Evolutionary conservation across 2,888 invertebrate species (phyloP).

Genomic region (Mythimna vitellina): DNA sequence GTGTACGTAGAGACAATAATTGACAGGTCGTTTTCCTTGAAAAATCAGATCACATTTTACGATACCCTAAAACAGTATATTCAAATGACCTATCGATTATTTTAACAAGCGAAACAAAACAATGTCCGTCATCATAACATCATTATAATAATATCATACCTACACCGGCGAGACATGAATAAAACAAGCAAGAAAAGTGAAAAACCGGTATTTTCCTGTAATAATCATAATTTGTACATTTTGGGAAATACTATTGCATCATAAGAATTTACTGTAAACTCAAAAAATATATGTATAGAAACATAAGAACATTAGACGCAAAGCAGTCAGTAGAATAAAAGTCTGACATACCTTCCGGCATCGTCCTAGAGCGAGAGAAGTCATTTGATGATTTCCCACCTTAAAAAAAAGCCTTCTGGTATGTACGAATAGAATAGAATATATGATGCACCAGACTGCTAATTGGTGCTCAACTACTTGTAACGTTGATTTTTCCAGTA

Average conservation of each 20-base stretch:
- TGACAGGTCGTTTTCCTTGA: background rate
- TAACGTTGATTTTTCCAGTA: too few species aligned
- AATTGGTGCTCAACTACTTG: too few species aligned
- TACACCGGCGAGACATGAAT: slow-evolving; percentile 27
- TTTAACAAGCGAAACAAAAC: background rate
- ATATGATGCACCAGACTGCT: too few species aligned
- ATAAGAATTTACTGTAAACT: slow-evolving; percentile 3
- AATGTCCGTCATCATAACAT: slow-evolving; percentile 8
- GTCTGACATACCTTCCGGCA: too few species aligned
- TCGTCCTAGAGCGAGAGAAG: too few species aligned
- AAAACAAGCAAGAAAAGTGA: slow-evolving; percentile 27
- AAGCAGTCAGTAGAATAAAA: too few species aligned
- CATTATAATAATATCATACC: slow-evolving; percentile 25
- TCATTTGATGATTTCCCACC: too few species aligned
- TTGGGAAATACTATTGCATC: slow-evolving; percentile 40
- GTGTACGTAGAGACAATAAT: too few species aligned
- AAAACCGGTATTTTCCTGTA: slow-evolving; percentile 14
- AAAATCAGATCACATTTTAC: background rate
- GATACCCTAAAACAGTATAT: background rate
- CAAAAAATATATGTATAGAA: background rate
- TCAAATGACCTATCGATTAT: background rate
- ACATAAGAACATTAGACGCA: background rate
- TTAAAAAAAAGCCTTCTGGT: too few species aligned
- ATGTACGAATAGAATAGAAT: too few species aligned
- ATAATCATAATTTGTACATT: slow-evolving; percentile 5